phyloP scores from a whole-genome alignment of 1,140 invertebrate species.

The Bilobella aurantiaca region DNA sequence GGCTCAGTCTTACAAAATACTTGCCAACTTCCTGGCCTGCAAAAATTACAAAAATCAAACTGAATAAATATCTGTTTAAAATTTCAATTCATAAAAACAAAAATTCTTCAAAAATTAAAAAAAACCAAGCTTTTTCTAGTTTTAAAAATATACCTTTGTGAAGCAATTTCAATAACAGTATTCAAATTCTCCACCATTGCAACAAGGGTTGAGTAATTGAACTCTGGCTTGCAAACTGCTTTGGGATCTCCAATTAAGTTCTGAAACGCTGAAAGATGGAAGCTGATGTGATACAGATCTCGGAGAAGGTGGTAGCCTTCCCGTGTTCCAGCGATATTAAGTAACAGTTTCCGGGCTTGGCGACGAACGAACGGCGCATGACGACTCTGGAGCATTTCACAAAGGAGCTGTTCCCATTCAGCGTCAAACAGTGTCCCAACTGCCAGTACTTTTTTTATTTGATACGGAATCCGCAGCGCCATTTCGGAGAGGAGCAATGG shows the following conservation, averaged over 20 bases:
- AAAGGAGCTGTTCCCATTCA: constrained; percentile 68
- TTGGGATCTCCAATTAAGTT: constrained; percentile 39
- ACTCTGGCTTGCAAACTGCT: constrained; percentile 31
- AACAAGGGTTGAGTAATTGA: constrained; percentile 81
- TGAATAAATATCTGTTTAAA: no score
- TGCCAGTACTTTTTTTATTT: constrained; percentile 60
- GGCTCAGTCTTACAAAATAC: constrained; percentile 69
- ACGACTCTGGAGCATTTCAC: constrained; percentile 93
- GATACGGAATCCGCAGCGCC: constrained; percentile 83
- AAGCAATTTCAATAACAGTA: constrained; percentile 83
- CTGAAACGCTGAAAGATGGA: constrained; percentile 38
- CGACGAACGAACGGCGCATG: constrained; percentile 63
- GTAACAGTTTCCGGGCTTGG: constrained; percentile 71
- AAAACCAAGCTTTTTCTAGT: neutral
- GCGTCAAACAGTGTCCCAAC: constrained; percentile 34
- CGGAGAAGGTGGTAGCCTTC: constrained; percentile 87
- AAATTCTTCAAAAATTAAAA: no score
- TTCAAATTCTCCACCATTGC: constrained; percentile 90
- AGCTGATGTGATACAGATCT: constrained; percentile 67
- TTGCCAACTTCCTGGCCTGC: constrained; percentile 87
- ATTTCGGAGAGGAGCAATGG: constrained; percentile 89
- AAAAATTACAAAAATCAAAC: neutral
- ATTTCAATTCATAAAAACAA: no score
- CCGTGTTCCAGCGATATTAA: constrained; percentile 89
- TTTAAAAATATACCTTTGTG: constrained; percentile 43